phyloP scores from a whole-genome alignment of 2,797 vertebrate species.

The Delichon dasypus region DNA sequence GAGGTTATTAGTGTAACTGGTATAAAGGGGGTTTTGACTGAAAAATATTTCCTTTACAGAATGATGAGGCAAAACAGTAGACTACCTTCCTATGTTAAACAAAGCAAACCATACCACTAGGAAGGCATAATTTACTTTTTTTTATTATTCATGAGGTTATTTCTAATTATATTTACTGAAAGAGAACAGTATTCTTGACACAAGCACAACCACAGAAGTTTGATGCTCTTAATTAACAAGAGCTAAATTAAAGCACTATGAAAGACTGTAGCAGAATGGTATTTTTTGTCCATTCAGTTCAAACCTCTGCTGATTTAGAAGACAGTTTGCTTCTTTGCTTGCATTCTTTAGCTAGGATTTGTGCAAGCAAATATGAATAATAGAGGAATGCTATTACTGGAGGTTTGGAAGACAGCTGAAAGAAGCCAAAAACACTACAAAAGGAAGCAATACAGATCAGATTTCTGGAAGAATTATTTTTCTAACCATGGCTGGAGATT shows the following conservation, averaged over 20 bases:
- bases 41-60: neutral
- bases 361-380: slow-evolving; percentile 66
- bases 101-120: neutral
- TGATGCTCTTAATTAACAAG: neutral
- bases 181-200: neutral
- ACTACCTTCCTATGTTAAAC: neutral
- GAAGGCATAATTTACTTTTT: neutral
- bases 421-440: slow-evolving; percentile 68
- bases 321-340: slow-evolving; percentile 27
- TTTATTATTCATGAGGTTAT: neutral
- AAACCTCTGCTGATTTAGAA: slow-evolving; percentile 60
- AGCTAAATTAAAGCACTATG: neutral
- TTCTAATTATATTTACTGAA: neutral
- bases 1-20: neutral
- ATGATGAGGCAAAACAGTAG: neutral
- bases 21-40: neutral
- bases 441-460: slow-evolving; percentile 61
- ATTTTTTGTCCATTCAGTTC: slow-evolving; percentile 33
- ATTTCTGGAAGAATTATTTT: slow-evolving; percentile 72
- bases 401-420: slow-evolving; percentile 45
- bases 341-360: slow-evolving; percentile 65
- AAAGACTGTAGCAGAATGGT: slow-evolving; percentile 17
- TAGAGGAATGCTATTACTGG: slow-evolving; percentile 53
- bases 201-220: neutral
- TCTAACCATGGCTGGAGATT: slow-evolving; percentile 59